Percentiles rank a stretch among this genome's conserved stretches.
Evolutionary conservation across 2,113 vertebrate genomes (phyloP).

Genomic region (Protomyctophum bolini): DNA sequence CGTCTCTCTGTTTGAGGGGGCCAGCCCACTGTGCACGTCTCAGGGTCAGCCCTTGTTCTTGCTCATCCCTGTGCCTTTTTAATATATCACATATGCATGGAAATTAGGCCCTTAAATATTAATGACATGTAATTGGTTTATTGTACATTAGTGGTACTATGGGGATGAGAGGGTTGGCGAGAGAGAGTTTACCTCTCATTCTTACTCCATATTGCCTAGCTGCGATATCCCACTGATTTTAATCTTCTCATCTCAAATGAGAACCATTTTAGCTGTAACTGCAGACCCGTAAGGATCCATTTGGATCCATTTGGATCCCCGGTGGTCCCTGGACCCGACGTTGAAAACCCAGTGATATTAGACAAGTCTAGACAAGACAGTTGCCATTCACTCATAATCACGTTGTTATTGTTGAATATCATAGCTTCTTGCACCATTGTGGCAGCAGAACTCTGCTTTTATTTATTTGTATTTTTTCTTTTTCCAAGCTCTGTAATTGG

Average conservation of each 20-base stretch:
- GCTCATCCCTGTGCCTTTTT: slow-evolving; percentile 68
- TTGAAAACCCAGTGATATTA: too few relatives aligned
- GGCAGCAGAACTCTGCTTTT: neutral
- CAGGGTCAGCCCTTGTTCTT: slow-evolving; percentile 69
- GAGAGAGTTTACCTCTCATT: slow-evolving; percentile 59
- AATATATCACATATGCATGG: slow-evolving; percentile 78
- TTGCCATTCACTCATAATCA: neutral
- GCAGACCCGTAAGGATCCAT: neutral
- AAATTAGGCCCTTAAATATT: slow-evolving; percentile 82
- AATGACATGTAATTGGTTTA: slow-evolving; percentile 83
- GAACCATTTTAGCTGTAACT: slow-evolving; percentile 74
- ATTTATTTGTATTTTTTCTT: too few relatives aligned
- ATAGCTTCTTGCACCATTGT: neutral
- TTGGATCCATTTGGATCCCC: too few relatives aligned
- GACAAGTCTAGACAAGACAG: too few relatives aligned
- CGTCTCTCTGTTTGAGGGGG: too few relatives aligned
- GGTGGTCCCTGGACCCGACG: too few relatives aligned
- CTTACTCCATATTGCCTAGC: slow-evolving; percentile 73
- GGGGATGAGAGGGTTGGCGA: slow-evolving; percentile 31
- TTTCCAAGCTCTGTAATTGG: neutral
- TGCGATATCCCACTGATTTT: slow-evolving; percentile 84
- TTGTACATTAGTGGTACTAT: slow-evolving; percentile 68
- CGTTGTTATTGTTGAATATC: neutral
- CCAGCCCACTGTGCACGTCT: slow-evolving; percentile 40
- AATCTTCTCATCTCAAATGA: slow-evolving; percentile 83